These are phyloP conservation scores for Rhinopomastus cyanomelas DNA, from an alignment of 2,113 vertebrate species.

Conservation along the genomic window DNA sequence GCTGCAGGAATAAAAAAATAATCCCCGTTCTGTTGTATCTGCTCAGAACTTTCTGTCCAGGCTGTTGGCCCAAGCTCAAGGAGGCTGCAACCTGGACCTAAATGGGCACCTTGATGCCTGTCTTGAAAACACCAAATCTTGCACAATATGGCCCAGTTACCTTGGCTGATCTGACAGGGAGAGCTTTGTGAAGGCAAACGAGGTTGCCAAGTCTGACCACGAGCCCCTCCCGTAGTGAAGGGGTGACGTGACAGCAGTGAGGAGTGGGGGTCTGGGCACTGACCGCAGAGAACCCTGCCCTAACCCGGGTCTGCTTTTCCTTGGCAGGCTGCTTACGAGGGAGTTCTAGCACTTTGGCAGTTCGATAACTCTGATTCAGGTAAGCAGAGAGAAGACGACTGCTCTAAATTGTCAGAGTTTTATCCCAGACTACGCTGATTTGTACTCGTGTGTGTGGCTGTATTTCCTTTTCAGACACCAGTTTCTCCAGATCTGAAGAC, in stretches of 20 bases:
- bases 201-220: rapidly evolving
- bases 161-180: neutral
- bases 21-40: neutral
- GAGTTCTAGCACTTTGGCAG: constrained; percentile 40
- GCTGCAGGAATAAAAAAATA: neutral
- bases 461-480: neutral
- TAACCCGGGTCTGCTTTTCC: neutral
- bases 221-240: neutral
- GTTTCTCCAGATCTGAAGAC: neutral
- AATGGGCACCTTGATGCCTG: neutral
- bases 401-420: rapidly evolving
- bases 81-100: neutral
- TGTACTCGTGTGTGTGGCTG: rapidly evolving
- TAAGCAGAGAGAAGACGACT: neutral
- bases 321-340: neutral
- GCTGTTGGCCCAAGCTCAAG: neutral
- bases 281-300: neutral
- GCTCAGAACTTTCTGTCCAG: neutral
- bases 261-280: neutral
- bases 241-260: neutral
- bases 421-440: neutral
- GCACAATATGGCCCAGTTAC: neutral
- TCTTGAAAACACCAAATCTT: neutral
- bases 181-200: neutral
- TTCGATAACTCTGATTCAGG: constrained; percentile 43